Conservation (phyloP, 2,888 invertebrate species). For the Ernsta delagoae region DNA sequence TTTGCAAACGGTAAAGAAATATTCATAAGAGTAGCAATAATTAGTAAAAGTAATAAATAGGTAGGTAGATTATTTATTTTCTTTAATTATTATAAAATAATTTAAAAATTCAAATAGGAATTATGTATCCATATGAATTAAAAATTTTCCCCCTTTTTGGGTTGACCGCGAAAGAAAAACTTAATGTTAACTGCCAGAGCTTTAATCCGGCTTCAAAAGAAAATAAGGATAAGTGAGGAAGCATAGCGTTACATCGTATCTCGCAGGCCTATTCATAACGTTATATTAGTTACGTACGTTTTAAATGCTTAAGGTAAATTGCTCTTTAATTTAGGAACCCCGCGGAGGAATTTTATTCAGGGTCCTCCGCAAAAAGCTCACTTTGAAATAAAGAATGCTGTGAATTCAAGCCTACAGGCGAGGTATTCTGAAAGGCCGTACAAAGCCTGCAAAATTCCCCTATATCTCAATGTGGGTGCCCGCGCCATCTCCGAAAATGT, state of each 20-base stretch:
- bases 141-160: not conserved
- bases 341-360: constrained; percentile 23
- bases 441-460: constrained; percentile 6
- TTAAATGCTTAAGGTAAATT: constrained; percentile 23
- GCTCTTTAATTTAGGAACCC: constrained; percentile 19
- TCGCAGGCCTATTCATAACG: not conserved
- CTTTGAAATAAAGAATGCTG: constrained; percentile 28
- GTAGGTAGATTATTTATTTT: no score
- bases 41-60: no score
- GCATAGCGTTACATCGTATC: not conserved
- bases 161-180: not conserved
- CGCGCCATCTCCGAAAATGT: not conserved
- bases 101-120: no score
- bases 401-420: constrained; percentile 17
- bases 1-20: not conserved
- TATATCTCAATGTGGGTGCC: constrained; percentile 1
- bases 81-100: no score
- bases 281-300: constrained; percentile 12
- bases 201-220: not conserved
- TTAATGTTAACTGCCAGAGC: not conserved
- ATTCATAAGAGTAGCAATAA: no score
- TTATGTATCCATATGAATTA: no score
- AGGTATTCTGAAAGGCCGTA: constrained; percentile 24
- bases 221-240: not conserved
- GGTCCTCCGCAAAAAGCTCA: constrained; percentile 23